Conservation (phyloP, 2,888 invertebrate species). For the Galeopsomyia nigrocyanea region DNA sequence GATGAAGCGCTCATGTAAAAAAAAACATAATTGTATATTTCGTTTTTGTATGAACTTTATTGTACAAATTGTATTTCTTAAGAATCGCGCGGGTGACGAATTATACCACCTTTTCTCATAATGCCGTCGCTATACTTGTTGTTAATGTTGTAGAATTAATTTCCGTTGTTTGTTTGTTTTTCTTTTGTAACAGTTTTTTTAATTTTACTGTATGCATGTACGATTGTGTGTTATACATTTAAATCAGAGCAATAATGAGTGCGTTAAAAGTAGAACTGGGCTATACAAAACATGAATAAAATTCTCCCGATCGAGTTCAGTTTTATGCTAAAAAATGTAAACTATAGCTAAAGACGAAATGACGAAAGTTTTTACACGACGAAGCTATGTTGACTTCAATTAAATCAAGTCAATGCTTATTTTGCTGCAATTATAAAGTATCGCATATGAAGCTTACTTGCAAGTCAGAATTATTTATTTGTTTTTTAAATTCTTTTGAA, state of each 20-base stretch:
- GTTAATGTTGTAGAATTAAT: neutral
- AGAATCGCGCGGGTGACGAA: too few species aligned
- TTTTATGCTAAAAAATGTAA: neutral
- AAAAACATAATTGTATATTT: conserved; percentile 49
- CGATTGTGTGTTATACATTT: conserved; percentile 1
- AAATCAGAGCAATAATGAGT: conserved; percentile 44
- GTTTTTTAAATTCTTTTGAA: too few species aligned
- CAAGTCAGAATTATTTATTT: too few species aligned
- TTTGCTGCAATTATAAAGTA: too few species aligned
- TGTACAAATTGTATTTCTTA: too few species aligned
- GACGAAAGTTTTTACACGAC: too few species aligned
- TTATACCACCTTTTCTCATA: too few species aligned
- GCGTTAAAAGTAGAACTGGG: conserved; percentile 7
- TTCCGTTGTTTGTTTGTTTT: conserved; percentile 17
- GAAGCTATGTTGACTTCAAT: neutral
- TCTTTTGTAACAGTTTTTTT: conserved; percentile 17
- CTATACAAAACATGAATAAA: neutral
- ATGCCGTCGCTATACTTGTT: conserved; percentile 24
- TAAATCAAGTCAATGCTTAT: too few species aligned
- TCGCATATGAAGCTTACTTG: too few species aligned
- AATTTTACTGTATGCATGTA: conserved; percentile 9
- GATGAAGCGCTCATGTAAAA: conserved; percentile 41
- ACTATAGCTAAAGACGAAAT: too few species aligned
- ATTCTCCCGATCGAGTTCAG: neutral
- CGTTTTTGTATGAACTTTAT: neutral